These are phyloP conservation scores for Periophthalmodon schlosseri DNA, from an alignment of 2,113 vertebrate genomes.

Conservation along the genomic window DNA sequence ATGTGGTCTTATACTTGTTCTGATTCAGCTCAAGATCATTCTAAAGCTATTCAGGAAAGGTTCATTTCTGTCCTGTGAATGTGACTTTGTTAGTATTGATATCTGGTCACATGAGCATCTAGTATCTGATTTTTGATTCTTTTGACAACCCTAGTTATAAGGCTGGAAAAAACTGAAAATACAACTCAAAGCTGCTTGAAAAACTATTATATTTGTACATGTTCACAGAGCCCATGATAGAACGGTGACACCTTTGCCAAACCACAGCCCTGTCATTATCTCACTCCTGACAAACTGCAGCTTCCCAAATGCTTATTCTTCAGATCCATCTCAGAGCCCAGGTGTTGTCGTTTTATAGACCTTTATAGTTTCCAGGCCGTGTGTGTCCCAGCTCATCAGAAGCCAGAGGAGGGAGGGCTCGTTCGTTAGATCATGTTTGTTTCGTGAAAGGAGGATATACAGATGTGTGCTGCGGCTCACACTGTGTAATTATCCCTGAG, in stretches of 20 bases:
- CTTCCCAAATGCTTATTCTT: conserved; percentile 10
- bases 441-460: not conserved
- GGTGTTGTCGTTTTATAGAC: conserved; percentile 23
- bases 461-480: conserved; percentile 3
- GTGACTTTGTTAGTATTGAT: too few relatives aligned
- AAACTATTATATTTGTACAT: not conserved
- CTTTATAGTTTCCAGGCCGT: conserved; percentile 6
- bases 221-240: not conserved
- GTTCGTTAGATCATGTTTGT: conserved; percentile 3
- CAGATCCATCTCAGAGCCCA: conserved; percentile 6
- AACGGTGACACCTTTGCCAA: conserved; percentile 15
- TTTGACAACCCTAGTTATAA: not conserved
- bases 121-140: too few relatives aligned
- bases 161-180: too few relatives aligned
- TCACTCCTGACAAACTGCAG: conserved; percentile 1
- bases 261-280: conserved; percentile 33
- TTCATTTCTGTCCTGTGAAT: too few relatives aligned
- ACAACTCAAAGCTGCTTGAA: not conserved
- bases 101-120: too few relatives aligned
- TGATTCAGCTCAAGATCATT: too few relatives aligned
- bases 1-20: too few relatives aligned
- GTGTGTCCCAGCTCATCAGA: conserved; percentile 12
- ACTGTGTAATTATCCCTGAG: conserved; percentile 3
- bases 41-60: too few relatives aligned
- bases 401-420: not conserved